Conservation (phyloP, 2,797 vertebrate genomes). For the Arctocebus calabarensis region DNA sequence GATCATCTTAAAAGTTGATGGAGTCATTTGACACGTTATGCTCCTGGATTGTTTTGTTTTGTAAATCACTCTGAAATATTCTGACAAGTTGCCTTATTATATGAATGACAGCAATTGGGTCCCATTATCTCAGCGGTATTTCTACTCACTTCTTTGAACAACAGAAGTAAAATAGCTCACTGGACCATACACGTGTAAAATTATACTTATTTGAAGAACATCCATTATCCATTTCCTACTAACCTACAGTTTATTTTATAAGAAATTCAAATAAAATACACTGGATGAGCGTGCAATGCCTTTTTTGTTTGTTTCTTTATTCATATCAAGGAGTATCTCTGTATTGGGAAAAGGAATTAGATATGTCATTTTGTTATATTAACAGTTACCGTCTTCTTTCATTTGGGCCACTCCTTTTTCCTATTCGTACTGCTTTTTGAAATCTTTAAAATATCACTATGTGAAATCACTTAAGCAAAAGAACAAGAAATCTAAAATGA, state of each 20-base stretch:
- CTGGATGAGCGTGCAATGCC: neutral
- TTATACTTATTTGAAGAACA: neutral
- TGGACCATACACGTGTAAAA: neutral
- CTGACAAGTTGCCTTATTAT: neutral
- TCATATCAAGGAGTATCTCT: neutral
- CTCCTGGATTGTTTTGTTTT: slow-evolving; percentile 42
- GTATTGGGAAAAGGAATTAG: neutral
- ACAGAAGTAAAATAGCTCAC: neutral
- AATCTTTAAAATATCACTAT: neutral
- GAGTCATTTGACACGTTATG: neutral
- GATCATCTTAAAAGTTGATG: slow-evolving; percentile 51
- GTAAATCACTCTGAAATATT: too few relatives aligned
- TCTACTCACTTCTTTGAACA: neutral
- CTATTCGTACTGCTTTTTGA: neutral
- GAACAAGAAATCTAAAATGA: neutral
- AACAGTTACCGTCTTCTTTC: neutral
- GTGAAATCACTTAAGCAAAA: neutral
- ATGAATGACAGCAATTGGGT: neutral
- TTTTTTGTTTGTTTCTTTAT: neutral
- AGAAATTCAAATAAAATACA: neutral
- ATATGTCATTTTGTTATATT: neutral
- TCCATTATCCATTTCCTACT: neutral
- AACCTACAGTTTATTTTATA: neutral
- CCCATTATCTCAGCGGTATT: neutral
- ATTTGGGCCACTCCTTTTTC: neutral